Base-by-base conservation (phyloP, 2,888 invertebrate species). In the Orthonychiurus folsomi region DNA sequence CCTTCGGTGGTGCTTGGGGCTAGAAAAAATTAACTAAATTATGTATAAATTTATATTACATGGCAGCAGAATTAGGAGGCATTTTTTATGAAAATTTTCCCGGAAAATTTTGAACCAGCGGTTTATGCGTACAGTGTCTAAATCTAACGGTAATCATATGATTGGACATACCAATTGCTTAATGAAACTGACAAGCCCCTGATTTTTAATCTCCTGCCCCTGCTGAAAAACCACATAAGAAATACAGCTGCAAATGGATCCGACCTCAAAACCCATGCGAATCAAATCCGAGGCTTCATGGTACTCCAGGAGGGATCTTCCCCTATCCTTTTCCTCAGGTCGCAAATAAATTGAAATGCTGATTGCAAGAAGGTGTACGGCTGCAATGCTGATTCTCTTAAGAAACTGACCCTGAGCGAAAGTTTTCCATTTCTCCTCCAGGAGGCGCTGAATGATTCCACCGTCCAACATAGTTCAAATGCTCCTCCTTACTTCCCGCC, bases 371-470 rank as follows among this genome's bases (percentile, higher is more conserved):
- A 99, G 81, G 77, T 99, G 96, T 26, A 92, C 82, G 74, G 89
- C 83, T 56, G 96, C 82, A 72, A 97, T 88, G 37, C 90, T 82
- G 26, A 97, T 83, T 48, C 95, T 85, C 78, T 95, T 92, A 65
- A 95, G 81, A 77, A 97, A 93, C 79, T 95, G 93, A 74, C 88
- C 87, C 91, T 93, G 81, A 26, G 95, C 99, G 80, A 94, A 99
- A 0, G 95, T 94, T 79, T 97, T 96, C 99, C 99, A 99, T 78
- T 99, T 99, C 78, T 99, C 97, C 78, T 96, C 96, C 21, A 99
- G 82, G 57, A 99, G 80, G 74, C 94, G 85, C 76, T 96, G 94
- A 75, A 99, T 96, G 62, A 99, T 97, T 28, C 97, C 97, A 56
- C 96, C 95, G 76, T 95, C 95, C 74, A 99, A 81, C 96, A 99